Conservation (phyloP, 2,797 vertebrate species). For the Rhyacichthys aspro region DNA sequence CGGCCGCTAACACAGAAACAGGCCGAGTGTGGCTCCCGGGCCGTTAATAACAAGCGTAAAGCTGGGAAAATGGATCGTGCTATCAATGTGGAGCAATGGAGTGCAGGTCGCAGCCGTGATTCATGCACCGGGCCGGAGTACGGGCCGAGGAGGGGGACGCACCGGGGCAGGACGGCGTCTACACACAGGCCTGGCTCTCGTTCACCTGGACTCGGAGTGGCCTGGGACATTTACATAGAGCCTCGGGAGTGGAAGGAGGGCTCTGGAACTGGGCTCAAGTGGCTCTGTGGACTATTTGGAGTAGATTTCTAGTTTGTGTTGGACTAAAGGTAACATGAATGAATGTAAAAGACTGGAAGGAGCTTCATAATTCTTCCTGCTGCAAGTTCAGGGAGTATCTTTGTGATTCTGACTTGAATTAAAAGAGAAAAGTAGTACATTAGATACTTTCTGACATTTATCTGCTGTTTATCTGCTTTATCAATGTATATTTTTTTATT, state of each 20-base stretch:
- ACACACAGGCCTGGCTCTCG: background rate
- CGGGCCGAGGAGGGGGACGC: background rate
- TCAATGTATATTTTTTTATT: too few relatives aligned
- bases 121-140: conserved; percentile 38
- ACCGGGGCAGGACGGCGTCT: background rate
- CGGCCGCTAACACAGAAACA: conserved; percentile 63
- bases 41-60: conserved; percentile 72
- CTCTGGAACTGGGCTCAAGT: too few relatives aligned
- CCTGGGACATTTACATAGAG: too few relatives aligned
- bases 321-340: too few relatives aligned
- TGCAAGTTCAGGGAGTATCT: too few relatives aligned
- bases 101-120: conserved; percentile 44
- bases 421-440: too few relatives aligned
- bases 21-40: conserved; percentile 50
- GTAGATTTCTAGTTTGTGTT: too few relatives aligned
- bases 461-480: conserved; percentile 12
- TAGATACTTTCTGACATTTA: too few relatives aligned
- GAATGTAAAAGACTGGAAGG: too few relatives aligned
- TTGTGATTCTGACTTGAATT: too few relatives aligned
- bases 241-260: too few relatives aligned
- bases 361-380: too few relatives aligned
- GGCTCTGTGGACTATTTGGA: background rate
- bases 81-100: conserved; percentile 47
- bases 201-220: conserved; percentile 4
- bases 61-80: conserved; percentile 59